Conservation (phyloP, 2,113 vertebrate species). For the Prietella phreatophila region DNA sequence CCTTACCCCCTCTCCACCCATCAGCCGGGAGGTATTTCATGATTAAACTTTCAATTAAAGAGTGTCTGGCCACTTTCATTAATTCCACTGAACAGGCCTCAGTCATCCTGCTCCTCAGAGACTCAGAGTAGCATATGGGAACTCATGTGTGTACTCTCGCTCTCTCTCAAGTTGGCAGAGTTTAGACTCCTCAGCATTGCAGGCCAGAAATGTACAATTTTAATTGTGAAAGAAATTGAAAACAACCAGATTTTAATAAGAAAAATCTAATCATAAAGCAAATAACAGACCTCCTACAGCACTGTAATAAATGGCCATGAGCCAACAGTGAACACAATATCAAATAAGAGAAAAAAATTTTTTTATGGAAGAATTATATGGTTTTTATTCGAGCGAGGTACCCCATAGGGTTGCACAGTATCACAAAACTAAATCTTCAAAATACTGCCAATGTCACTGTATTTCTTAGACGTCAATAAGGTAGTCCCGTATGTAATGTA, state of each 20-base stretch:
- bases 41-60: slow-evolving; percentile 59
- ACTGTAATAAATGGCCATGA: background rate
- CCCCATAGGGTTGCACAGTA: too few relatives aligned
- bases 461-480: too few relatives aligned
- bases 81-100: slow-evolving; percentile 29
- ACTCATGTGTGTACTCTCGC: background rate
- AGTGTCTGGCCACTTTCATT: slow-evolving; percentile 37
- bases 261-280: background rate
- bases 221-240: background rate
- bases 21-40: slow-evolving; percentile 43
- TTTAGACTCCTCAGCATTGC: background rate
- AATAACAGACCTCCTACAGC: slow-evolving; percentile 5
- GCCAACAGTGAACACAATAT: slow-evolving; percentile 15
- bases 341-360: background rate
- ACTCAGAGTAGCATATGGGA: slow-evolving; percentile 8
- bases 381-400: background rate
- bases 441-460: too few relatives aligned
- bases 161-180: slow-evolving; percentile 2
- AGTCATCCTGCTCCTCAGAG: slow-evolving; percentile 27
- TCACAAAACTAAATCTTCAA: too few relatives aligned
- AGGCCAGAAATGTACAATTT: background rate
- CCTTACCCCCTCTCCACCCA: slow-evolving; percentile 7
- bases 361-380: too few relatives aligned
- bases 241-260: background rate
- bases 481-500: too few relatives aligned